Evolutionary conservation across 2,113 vertebrate genomes (phyloP).

Genomic region (Phasianus colchicus): DNA sequence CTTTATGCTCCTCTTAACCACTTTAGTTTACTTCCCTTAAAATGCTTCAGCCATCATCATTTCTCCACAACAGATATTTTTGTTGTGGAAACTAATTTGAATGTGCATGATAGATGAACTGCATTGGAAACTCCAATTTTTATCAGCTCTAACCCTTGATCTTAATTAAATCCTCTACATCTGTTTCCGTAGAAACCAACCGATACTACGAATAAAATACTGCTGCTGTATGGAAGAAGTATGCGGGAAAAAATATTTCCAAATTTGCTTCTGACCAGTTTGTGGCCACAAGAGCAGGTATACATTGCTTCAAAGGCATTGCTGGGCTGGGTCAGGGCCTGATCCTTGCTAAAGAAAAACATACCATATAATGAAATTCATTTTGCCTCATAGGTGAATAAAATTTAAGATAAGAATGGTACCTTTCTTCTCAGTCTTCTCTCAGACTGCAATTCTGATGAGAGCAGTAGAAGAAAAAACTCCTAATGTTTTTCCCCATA

Average conservation of each 20-base stretch:
- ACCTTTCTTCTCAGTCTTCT: background rate
- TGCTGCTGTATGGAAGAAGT: background rate
- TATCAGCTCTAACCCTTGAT: conserved; percentile 71
- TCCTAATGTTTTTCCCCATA: background rate
- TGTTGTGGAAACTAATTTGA: conserved; percentile 71
- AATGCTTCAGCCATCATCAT: conserved; percentile 47
- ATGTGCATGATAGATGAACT: conserved; percentile 74
- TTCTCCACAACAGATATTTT: conserved; percentile 60
- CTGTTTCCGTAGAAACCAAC: conserved; percentile 74
- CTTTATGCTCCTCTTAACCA: conserved; percentile 59
- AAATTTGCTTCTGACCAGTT: background rate
- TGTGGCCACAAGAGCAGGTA: background rate
- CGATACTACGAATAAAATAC: conserved; percentile 70
- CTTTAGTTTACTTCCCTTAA: conserved; percentile 70
- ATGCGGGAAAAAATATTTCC: conserved; percentile 17
- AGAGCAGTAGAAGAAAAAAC: background rate
- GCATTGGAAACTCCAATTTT: conserved; percentile 73
- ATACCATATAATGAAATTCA: background rate
- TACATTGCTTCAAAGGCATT: background rate
- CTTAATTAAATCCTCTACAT: conserved; percentile 77
- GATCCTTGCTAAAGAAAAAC: background rate
- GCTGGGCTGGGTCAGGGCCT: background rate
- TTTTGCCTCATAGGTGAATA: background rate
- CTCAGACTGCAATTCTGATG: no score
- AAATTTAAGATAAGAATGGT: background rate